Base-by-base conservation (phyloP, 2,888 invertebrate species). In the Agonopterix alstromeriana region DNA sequence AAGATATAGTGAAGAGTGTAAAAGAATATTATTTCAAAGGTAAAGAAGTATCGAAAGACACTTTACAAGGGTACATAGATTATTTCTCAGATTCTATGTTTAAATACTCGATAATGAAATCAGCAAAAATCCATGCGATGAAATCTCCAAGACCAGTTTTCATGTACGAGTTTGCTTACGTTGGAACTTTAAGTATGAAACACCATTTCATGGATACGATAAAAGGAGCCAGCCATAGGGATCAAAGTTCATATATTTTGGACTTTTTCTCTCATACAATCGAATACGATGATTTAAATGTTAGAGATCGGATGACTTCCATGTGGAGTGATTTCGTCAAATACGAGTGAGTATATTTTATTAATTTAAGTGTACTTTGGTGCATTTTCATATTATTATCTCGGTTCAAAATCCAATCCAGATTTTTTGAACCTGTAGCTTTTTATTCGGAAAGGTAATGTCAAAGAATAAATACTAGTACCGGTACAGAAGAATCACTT, bases 31-130 rank as follows among this genome's bases (percentile, higher is more conserved):
- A 88, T 53, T 88, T 87, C 41, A 68, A 80, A 49, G 70, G 59
- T 1, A 64, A 82, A 55, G 62, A 76, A 42, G 54, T 86, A 0
- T 65, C 71, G 8, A 53, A 58, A 9, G 69, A 80, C 9, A 71
- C 64, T 10, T 46, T 80, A 3, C 70, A 73, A 55, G 70, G 58
- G 8, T 88, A 77, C 38, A 58, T 87, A 2, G 76, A 87, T 53
- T 88, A 84, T 52, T 85, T 83, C 46, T 84, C 85, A 1, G 88
- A 86, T 54, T 61, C 77, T 1, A 85, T 87, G 86, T 86, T 86
- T 46, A 86, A 80, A 48, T 82, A 84, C 50, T 62, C 68, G 1
- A 78, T 86, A 42, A 60, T 86, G 53, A 82, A 76, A 50, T 85
- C 87, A 5, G 73, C 77, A 0, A 79, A 75, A 57, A n/a, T 79